Conservation (phyloP, 1,140 invertebrate genomes). For the Cydia splendana region DNA sequence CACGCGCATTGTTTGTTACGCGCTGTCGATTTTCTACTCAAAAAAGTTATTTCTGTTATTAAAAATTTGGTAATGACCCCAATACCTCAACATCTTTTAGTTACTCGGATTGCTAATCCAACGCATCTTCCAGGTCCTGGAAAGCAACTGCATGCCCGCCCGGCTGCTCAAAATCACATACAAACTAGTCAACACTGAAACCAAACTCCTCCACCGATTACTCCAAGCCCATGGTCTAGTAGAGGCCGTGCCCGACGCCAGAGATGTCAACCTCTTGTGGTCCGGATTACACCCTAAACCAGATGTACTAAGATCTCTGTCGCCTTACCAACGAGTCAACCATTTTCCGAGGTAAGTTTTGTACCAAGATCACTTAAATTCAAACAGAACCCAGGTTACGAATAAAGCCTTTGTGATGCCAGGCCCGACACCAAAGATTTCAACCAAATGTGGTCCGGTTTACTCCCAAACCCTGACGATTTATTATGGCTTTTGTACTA, state of each 20-base stretch:
- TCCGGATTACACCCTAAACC: slow-evolving; percentile 95
- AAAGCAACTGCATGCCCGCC: slow-evolving; percentile 82
- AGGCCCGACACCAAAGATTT: neutral
- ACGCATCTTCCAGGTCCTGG: slow-evolving; percentile 57
- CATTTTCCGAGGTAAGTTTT: slow-evolving; percentile 92
- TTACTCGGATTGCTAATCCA: no score
- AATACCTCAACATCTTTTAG: no score
- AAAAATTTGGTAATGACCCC: no score
- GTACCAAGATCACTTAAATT: neutral
- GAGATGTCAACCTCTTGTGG: slow-evolving; percentile 94
- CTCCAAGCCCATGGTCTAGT: slow-evolving; percentile 87
- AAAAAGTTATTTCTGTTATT: no score
- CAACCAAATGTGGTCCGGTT: neutral
- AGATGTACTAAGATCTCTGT: slow-evolving; percentile 88
- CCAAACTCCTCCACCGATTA: slow-evolving; percentile 86
- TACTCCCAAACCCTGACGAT: no score
- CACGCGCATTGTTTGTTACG: no score
- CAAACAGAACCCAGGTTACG: neutral
- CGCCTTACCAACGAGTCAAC: slow-evolving; percentile 94
- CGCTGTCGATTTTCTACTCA: no score
- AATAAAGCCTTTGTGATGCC: neutral
- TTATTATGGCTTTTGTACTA: slow-evolving; percentile 81
- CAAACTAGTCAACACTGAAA: slow-evolving; percentile 87
- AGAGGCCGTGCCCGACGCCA: slow-evolving; percentile 83
- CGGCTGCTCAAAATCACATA: slow-evolving; percentile 88